Evolutionary conservation across 2,797 vertebrate species (phyloP).

Genomic region (Thripadectes ignobilis): DNA sequence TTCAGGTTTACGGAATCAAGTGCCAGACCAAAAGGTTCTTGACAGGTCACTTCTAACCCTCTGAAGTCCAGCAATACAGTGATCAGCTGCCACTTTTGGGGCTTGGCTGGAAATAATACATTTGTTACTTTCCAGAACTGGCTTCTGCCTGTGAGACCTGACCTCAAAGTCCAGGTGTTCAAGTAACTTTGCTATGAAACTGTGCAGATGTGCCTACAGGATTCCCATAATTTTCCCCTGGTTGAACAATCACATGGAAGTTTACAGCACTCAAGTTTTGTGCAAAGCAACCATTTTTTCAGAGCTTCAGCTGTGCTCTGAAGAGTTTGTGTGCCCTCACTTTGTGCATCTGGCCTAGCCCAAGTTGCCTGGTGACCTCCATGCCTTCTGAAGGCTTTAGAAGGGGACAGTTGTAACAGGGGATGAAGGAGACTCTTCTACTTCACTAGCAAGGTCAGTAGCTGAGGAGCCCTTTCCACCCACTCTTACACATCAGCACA

Average conservation of each 20-base stretch:
- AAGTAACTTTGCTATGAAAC: not conserved
- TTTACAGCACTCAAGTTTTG: not conserved
- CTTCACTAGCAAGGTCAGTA: not conserved
- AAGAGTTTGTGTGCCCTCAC: not conserved
- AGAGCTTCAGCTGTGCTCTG: not conserved
- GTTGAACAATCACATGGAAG: fast-evolving
- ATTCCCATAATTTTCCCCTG: not conserved
- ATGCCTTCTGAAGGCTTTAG: not conserved
- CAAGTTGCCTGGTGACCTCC: not conserved
- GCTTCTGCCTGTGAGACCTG: not conserved
- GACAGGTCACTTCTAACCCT: not conserved
- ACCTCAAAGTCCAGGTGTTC: not conserved
- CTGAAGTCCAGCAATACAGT: not conserved
- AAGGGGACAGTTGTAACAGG: not conserved
- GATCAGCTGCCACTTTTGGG: not conserved
- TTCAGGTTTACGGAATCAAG: not conserved
- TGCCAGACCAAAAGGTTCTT: not conserved
- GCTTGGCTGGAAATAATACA: not conserved
- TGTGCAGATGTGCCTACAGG: not conserved
- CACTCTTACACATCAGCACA: not conserved
- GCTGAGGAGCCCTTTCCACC: not conserved
- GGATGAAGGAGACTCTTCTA: not conserved
- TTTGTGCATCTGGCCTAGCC: not conserved
- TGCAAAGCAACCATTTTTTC: not conserved
- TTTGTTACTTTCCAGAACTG: not conserved